Evolutionary conservation across 1,140 invertebrate species (phyloP).

Genomic region (Pogonomyrmex californicus): DNA sequence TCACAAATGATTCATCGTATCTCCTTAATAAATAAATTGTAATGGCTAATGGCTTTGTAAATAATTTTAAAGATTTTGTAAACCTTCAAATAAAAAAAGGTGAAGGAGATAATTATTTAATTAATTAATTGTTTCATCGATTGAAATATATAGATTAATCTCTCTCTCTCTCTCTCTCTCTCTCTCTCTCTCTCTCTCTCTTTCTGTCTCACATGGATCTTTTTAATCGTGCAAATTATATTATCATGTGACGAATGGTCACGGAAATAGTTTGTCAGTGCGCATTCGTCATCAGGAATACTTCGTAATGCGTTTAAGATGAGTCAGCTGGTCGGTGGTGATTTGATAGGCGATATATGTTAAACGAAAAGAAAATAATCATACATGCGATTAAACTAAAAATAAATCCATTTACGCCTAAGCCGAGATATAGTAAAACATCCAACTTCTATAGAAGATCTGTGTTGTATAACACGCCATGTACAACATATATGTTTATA

Average conservation of each 20-base stretch:
- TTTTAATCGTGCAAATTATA: not conserved
- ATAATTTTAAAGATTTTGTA: not conserved
- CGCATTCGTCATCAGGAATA: conserved; percentile 30
- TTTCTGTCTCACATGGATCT: not conserved
- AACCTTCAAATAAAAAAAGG: not conserved
- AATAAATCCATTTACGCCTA: conserved; percentile 12
- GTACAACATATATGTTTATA: not conserved
- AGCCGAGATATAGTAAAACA: conserved; percentile 4
- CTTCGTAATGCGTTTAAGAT: conserved; percentile 33
- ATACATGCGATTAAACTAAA: conserved; percentile 27
- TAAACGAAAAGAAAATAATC: conserved; percentile 32
- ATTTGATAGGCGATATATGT: conserved; percentile 3
- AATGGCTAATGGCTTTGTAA: not conserved
- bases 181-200: not conserved
- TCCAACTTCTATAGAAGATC: not conserved
- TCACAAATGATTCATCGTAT: too few species aligned
- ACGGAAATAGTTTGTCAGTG: conserved; percentile 42
- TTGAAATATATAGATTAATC: not conserved
- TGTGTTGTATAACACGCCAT: not conserved
- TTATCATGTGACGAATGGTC: conserved; percentile 1
- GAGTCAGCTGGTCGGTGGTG: conserved; percentile 28
- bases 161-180: not conserved
- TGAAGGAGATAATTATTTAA: not conserved
- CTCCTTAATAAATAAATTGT: too few species aligned
- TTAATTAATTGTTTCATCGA: not conserved